Percentiles rank a stretch among this genome's conserved stretches.
Evolutionary conservation across 2,888 invertebrate genomes (phyloP).

Genomic region (Clostera curtula): DNA sequence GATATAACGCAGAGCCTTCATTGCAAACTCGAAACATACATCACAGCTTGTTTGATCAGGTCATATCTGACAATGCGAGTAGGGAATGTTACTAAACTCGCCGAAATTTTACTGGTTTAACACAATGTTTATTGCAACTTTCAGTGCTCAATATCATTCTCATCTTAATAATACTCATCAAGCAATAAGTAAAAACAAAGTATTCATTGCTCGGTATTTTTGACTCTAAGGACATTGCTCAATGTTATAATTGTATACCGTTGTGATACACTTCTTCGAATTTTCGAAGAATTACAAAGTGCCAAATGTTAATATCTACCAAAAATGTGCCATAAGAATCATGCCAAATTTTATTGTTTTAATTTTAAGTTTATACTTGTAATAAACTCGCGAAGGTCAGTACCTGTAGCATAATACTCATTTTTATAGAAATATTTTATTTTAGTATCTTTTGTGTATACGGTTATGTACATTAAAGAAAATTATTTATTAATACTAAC

Average conservation of each 20-base stretch:
- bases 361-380: constrained; percentile 20
- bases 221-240: constrained; percentile 57
- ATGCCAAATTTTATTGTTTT: constrained; percentile 28
- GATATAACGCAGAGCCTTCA: too few species aligned
- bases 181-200: constrained; percentile 39
- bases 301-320: constrained; percentile 41
- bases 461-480: constrained; percentile 20
- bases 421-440: constrained; percentile 24
- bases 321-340: constrained; percentile 39
- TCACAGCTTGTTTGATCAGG: too few species aligned
- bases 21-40: too few species aligned
- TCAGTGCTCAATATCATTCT: too few species aligned
- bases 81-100: too few species aligned
- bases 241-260: constrained; percentile 49
- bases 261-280: too few species aligned
- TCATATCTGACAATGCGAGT: too few species aligned
- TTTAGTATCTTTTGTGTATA: constrained; percentile 37
- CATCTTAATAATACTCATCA: constrained; percentile 29
- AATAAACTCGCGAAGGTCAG: constrained; percentile 50
- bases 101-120: too few species aligned
- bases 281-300: constrained; percentile 30
- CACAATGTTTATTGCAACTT: too few species aligned
- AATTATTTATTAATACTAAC: too few species aligned
- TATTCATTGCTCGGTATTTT: constrained; percentile 66
- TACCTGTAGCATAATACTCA: constrained; percentile 69